Evolutionary conservation across 1,140 invertebrate species (phyloP), one percentile per base, ranked within the genome.

Genomic region (Drosophila elegans): DNA sequence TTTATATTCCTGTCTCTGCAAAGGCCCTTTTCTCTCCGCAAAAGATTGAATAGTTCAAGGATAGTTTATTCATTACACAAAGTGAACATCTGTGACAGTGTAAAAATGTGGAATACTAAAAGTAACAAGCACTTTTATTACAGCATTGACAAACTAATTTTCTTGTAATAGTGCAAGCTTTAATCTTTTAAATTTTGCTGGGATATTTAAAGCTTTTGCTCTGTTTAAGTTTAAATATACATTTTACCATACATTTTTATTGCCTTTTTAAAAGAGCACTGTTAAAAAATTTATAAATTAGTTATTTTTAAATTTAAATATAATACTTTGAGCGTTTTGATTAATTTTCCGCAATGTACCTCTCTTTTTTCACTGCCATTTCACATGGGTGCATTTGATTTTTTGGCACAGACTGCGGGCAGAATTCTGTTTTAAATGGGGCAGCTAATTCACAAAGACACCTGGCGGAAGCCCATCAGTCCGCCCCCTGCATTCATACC

Each of bases 381-480:
- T 27, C 48, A 29, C 60, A 45, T 29, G 61, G 38, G 13, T 68
- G 39, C 48, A 32, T 45, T 45, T 29, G 21, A 51, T 66, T 68
- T 66, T 68, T 68, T 68, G 64, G 64, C 68, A 71, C n/a, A 49
- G 64, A 71, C 29, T 27, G 5, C 66, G 21, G 6, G 9, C 16
- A n/a, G 48, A 44, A 41, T 56, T 68, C 42, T 38, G 38, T 13
- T 71, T 48, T 48, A 36, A 72, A 72, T 72, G 68, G 68, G 66
- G 11, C 66, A 72, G 56, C 64, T 71, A 71, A 72, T 73, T 73
- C 27, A n/a, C 29, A 41, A 27, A 53, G 48, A 61, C 69, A 73
- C 69, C 69, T 73, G 69, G 41, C 49, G 21, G 16, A 13, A 13
- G 7, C n/a, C n/a, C 34, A 49, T 45, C 25, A 54, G n/a, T 41